Evolutionary conservation across 2,888 invertebrate genomes (phyloP).

Genomic region (Leptarthrus brevirostris): DNA sequence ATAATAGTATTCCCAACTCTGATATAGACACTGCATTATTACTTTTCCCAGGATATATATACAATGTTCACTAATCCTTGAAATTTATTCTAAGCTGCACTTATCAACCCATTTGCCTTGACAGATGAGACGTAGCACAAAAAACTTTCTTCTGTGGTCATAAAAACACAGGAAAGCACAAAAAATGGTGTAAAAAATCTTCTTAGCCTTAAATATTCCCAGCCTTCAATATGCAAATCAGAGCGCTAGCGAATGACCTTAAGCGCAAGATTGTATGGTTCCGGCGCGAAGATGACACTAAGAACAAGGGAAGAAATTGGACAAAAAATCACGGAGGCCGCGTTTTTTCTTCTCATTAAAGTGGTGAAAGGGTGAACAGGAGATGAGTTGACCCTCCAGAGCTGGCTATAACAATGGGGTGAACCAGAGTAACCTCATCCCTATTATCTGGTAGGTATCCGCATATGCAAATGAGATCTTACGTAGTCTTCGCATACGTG

Average conservation of each 20-base stretch:
- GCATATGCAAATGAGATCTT: constrained; percentile 30
- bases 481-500: constrained; percentile 1
- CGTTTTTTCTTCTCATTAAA: constrained; percentile 14
- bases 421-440: constrained; percentile 35
- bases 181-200: constrained; percentile 24
- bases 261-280: constrained; percentile 10
- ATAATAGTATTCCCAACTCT: background rate
- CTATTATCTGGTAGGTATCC: constrained; percentile 16
- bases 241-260: constrained; percentile 34
- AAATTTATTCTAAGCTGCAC: constrained; percentile 32
- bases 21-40: background rate
- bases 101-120: constrained; percentile 34
- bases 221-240: constrained; percentile 40
- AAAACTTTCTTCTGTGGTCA: constrained; percentile 25
- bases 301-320: constrained; percentile 5
- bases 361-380: constrained; percentile 39
- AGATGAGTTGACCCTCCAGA: constrained; percentile 37
- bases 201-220: constrained; percentile 12
- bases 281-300: background rate
- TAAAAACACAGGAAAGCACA: constrained; percentile 17
- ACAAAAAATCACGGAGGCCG: constrained; percentile 22
- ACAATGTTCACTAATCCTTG: constrained; percentile 21
- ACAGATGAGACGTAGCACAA: constrained; percentile 17
- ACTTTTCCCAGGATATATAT: constrained; percentile 17
- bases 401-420: constrained; percentile 26